A percentile compares a stretch with the other conserved stretches of the same genome.
Conservation (phyloP, 2,888 invertebrate species). For the Trissonchulus latispiculum region DNA sequence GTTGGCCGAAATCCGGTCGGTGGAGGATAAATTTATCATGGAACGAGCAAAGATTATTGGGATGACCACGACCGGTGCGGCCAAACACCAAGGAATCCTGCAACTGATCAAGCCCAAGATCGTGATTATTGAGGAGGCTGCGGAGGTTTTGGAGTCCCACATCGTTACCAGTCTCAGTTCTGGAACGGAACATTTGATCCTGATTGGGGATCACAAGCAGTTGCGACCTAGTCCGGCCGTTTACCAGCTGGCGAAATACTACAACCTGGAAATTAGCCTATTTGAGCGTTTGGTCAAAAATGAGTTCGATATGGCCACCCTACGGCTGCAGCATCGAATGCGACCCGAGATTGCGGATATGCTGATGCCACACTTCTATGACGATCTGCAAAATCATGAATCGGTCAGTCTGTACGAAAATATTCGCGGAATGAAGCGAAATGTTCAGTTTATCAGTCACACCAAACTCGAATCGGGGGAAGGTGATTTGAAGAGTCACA, state of each 20-base stretch:
- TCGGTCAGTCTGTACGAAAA: slow-evolving; percentile 52
- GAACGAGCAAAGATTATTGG: slow-evolving; percentile 8
- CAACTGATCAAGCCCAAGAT: too few relatives aligned
- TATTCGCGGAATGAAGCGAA: slow-evolving; percentile 55
- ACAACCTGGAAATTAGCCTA: slow-evolving; percentile 63
- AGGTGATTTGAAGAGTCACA: slow-evolving; percentile 46
- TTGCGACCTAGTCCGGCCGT: slow-evolving; percentile 61
- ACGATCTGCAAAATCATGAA: slow-evolving; percentile 39
- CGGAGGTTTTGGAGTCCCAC: too few relatives aligned
- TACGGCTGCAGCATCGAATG: slow-evolving; percentile 71
- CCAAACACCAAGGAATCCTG: slow-evolving; percentile 47
- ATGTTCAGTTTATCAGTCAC: slow-evolving; percentile 58
- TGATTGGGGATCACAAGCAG: too few relatives aligned
- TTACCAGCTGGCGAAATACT: slow-evolving; percentile 57
- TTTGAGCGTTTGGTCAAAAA: slow-evolving; percentile 77
- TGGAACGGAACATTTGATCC: too few relatives aligned
- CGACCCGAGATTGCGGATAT: slow-evolving; percentile 58
- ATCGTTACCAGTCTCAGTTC: too few relatives aligned
- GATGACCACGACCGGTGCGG: slow-evolving; percentile 14
- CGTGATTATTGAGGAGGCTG: slow-evolving; percentile 69
- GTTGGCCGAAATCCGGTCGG: slow-evolving; percentile 28
- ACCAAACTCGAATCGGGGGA: background rate
- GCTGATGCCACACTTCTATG: too few relatives aligned
- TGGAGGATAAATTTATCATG: slow-evolving; percentile 29
- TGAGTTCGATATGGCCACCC: too few relatives aligned